Evolutionary conservation across 2,888 invertebrate species (phyloP).

Genomic region (Ceraclea dissimilis): DNA sequence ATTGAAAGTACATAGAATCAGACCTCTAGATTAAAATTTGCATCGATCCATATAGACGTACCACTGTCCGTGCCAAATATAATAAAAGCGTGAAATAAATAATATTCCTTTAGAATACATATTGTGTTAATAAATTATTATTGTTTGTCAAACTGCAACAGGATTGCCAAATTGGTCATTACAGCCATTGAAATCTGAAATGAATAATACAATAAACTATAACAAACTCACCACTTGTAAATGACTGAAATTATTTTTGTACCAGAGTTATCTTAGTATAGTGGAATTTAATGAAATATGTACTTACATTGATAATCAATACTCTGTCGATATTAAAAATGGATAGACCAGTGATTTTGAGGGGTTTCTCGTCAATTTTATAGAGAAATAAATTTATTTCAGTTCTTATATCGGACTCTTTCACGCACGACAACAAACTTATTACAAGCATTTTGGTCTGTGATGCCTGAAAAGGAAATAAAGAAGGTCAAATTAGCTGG

Average conservation of each 20-base stretch:
- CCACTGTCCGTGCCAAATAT: too few species aligned
- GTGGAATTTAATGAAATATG: too few species aligned
- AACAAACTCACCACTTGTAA: too few species aligned
- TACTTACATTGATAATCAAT: conserved; percentile 7
- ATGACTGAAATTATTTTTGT: too few species aligned
- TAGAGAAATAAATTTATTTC: conserved; percentile 4
- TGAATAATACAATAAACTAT: background rate
- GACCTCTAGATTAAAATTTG: too few species aligned
- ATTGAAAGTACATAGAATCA: too few species aligned
- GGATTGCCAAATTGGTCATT: background rate
- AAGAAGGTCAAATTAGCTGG: background rate
- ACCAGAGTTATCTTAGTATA: too few species aligned
- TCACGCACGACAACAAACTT: background rate
- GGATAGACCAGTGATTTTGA: conserved; percentile 1
- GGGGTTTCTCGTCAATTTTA: background rate
- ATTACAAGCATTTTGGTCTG: background rate
- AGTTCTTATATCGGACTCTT: background rate
- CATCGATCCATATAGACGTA: too few species aligned
- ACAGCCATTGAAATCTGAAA: background rate
- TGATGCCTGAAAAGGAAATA: background rate
- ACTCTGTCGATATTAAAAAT: conserved; percentile 1
- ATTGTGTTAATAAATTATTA: too few species aligned
- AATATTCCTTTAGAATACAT: too few species aligned
- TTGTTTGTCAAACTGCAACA: conserved; percentile 1
- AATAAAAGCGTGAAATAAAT: too few species aligned